Conservation (phyloP, 2,888 invertebrate species). For the Kuschelorhynchus macadamiae region DNA sequence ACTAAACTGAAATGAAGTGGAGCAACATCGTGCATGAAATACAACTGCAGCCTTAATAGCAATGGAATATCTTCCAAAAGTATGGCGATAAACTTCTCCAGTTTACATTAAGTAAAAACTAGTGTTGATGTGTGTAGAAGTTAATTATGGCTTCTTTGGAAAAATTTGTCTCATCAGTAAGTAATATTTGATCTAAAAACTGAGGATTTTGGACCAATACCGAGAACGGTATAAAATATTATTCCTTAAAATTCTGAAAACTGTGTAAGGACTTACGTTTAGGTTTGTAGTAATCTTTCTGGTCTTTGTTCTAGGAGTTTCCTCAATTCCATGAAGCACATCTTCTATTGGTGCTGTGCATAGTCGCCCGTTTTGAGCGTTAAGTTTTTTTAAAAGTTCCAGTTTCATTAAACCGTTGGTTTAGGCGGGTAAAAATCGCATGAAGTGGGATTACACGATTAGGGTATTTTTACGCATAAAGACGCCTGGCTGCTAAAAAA, state of each 20-base stretch:
- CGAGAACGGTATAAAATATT: background rate
- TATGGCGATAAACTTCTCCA: no score
- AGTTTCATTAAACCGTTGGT: no score
- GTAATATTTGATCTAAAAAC: slow-evolving; percentile 20
- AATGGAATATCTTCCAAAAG: no score
- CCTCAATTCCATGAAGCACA: slow-evolving; percentile 6
- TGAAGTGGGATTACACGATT: background rate
- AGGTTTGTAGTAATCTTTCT: background rate
- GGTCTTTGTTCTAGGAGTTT: background rate
- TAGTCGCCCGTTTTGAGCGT: no score
- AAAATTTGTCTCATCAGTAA: slow-evolving; percentile 38
- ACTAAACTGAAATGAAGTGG: no score
- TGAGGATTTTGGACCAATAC: slow-evolving; percentile 18
- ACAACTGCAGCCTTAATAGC: no score
- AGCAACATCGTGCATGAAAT: no score
- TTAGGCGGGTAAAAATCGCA: background rate
- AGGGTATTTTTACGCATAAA: no score
- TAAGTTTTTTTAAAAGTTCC: no score
- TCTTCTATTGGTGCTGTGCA: background rate
- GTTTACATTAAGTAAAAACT: no score
- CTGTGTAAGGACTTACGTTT: background rate
- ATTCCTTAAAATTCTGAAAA: background rate
- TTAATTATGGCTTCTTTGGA: no score
- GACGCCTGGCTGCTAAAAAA: background rate
- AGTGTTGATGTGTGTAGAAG: no score